Conservation (phyloP, 2,888 invertebrate species). For the Pseudococcus jackbeardsleyi region DNA sequence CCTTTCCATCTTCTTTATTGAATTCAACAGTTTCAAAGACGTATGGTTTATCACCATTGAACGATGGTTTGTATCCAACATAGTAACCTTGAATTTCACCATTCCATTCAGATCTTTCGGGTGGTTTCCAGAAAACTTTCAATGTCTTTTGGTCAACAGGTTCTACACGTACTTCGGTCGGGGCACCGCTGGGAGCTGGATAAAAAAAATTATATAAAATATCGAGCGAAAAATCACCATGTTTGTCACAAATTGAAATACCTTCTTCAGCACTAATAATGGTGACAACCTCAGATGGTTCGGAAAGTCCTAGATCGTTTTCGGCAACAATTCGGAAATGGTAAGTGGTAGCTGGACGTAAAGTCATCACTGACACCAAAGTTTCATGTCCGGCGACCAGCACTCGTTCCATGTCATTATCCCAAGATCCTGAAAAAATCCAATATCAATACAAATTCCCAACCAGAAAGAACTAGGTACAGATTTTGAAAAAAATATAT, state of each 20-base stretch:
- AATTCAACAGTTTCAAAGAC: slow-evolving; percentile 93
- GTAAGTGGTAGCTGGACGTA: slow-evolving; percentile 92
- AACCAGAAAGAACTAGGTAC: background rate
- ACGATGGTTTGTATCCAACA: slow-evolving; percentile 88
- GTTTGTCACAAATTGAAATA: slow-evolving; percentile 67
- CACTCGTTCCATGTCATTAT: slow-evolving; percentile 87
- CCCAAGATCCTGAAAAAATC: slow-evolving; percentile 76
- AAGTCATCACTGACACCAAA: slow-evolving; percentile 89
- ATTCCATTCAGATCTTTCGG: slow-evolving; percentile 90
- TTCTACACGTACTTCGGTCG: slow-evolving; percentile 86
- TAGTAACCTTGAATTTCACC: slow-evolving; percentile 92
- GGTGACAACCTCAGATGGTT: slow-evolving; percentile 91
- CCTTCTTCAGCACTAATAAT: slow-evolving; percentile 96
- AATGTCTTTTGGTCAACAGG: slow-evolving; percentile 89
- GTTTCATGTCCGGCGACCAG: slow-evolving; percentile 91
- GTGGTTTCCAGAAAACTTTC: slow-evolving; percentile 92
- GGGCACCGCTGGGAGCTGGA: slow-evolving; percentile 82
- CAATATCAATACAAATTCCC: background rate
- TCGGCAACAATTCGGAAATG: slow-evolving; percentile 93
- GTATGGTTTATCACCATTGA: slow-evolving; percentile 87
- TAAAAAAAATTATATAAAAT: background rate
- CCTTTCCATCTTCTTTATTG: slow-evolving; percentile 91
- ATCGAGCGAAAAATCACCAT: background rate
- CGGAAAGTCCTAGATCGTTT: slow-evolving; percentile 93
- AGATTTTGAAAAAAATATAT: background rate